Conservation (phyloP, 2,888 invertebrate genomes). For the Megastigmus dorsalis region DNA sequence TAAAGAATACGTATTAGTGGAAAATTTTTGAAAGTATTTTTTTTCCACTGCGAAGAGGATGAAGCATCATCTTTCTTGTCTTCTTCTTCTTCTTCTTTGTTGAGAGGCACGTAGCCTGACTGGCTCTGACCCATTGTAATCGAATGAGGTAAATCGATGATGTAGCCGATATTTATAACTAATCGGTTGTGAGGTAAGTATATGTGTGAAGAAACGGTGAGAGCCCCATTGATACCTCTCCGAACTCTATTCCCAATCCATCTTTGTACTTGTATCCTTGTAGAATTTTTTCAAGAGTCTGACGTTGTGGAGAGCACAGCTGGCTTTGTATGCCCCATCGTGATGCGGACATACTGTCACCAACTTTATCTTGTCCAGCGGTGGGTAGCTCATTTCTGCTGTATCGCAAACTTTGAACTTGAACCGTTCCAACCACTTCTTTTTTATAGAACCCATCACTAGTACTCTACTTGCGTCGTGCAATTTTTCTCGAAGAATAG, state of each 20-base stretch:
- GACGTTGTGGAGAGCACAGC: neutral
- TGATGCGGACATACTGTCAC: constrained; percentile 32
- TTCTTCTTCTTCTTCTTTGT: too few species aligned
- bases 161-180: too few species aligned
- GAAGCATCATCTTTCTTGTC: too few species aligned
- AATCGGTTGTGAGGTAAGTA: too few species aligned
- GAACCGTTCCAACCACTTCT: neutral
- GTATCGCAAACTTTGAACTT: neutral
- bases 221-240: too few species aligned
- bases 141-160: too few species aligned
- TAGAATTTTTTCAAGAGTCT: neutral
- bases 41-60: too few species aligned
- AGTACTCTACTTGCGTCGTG: neutral
- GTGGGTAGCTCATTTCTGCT: neutral
- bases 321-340: neutral
- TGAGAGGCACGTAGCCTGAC: too few species aligned
- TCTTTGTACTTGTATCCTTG: neutral
- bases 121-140: too few species aligned
- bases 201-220: too few species aligned
- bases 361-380: constrained; percentile 53
- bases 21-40: neutral
- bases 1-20: neutral
- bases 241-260: neutral
- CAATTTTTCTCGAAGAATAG: neutral
- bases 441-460: neutral